These are phyloP conservation scores for Drosophila ezoana DNA, from an alignment of 2,888 invertebrate species.

Conservation along the genomic window DNA sequence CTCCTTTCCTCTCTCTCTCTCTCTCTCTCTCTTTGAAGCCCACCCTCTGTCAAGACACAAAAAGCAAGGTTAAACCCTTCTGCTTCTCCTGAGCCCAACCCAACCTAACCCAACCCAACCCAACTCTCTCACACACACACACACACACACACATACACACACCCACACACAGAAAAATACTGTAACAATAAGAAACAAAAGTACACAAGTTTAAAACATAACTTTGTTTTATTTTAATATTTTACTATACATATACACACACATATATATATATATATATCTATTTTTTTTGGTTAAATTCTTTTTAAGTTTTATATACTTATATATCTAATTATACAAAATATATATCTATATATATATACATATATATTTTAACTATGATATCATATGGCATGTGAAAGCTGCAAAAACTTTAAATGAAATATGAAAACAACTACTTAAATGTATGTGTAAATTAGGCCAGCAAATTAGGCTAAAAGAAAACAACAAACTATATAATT, in stretches of 20 bases:
- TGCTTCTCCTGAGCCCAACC: conserved; percentile 10
- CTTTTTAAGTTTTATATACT: conserved; percentile 70
- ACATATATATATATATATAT: conserved; percentile 21
- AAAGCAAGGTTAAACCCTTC: conserved; percentile 8
- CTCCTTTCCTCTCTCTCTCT: background rate
- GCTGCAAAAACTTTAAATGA: conserved; percentile 36
- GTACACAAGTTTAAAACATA: conserved; percentile 71
- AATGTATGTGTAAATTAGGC: conserved; percentile 59
- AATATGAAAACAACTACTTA: conserved; percentile 37
- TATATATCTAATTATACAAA: conserved; percentile 46
- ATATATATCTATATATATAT: conserved; percentile 27
- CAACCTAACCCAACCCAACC: no score
- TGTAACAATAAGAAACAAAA: conserved; percentile 54
- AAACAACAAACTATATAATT: conserved; percentile 8
- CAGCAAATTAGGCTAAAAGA: conserved; percentile 37
- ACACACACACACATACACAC: conserved; percentile 15
- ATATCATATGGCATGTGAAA: conserved; percentile 45
- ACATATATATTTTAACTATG: conserved; percentile 67
- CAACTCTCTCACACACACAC: conserved; percentile 6
- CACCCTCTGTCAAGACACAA: conserved; percentile 38
- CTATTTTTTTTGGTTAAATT: conserved; percentile 70
- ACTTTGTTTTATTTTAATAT: conserved; percentile 60
- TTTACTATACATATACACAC: conserved; percentile 27
- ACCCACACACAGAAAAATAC: conserved; percentile 22
- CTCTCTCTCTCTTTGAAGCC: conserved; percentile 28